Base-by-base conservation (phyloP, 2,797 vertebrate genomes). In the Pangasius larnaudii region DNA sequence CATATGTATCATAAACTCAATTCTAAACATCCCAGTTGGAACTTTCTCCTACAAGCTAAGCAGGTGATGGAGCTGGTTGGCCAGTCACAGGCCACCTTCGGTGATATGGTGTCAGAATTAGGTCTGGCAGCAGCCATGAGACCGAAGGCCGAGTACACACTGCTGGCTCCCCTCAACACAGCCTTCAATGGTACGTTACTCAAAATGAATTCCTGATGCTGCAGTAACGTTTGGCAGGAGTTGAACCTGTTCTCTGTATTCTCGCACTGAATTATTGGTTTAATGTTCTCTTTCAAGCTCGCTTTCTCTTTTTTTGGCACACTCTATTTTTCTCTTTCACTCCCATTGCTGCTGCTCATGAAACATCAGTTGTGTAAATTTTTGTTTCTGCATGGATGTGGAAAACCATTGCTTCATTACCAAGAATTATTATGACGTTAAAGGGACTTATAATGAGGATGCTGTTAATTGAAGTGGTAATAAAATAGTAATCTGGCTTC, bases 21-120 rank as follows among this genome's bases (percentile, higher is more conserved):
- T 27, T 42, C 14, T 86, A 22, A 91, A 90, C 33, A 58, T 71
- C 18, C 11, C 2, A 8, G 56, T 88, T 88, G 59, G 5, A 14
- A 27, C n/a, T 91, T 85, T 93, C 39, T 63, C 22, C 69, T 91
- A 94, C 92, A 91, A 99, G 99, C 99, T 87, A 99, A 99, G 90
- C 97, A 98, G 95, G 98, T 98, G 36, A 95, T 97, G 91, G 98
- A 99, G 86, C 95, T 99, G 90, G 92, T 97, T 24, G 97, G 97
- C 81, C 88, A 85, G 5, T 97, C 97, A 79, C 97, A 98, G 94
- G 94, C 96, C 61, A 98, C 95, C 24, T 99, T 98, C 90, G 94
- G 92, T 0, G 98, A 99, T 83, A 94, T 99, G 89, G 92, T 99
- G 91, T 96, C 97, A 2, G 97, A 99, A 59, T 85, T 99, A 88